Percentiles rank a stretch among this genome's conserved stretches.
Evolutionary conservation across 1,140 invertebrate species (phyloP).

Genomic region (Patella vulgata): DNA sequence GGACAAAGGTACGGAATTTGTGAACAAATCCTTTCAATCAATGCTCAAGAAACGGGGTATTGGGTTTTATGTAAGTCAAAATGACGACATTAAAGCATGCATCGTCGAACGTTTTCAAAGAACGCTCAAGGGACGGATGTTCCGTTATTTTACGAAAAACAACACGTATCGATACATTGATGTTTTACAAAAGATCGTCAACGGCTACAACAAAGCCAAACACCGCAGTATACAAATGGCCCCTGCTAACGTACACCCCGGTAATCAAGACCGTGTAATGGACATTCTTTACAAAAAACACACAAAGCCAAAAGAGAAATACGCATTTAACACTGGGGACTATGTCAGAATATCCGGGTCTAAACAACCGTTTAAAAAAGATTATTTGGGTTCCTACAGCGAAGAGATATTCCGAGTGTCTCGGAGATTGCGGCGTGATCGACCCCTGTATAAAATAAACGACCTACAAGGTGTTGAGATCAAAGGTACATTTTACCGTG

Average conservation of each 20-base stretch:
- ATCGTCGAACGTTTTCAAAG: slow-evolving; percentile 68
- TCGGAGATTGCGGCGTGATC: no score
- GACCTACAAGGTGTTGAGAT: no score
- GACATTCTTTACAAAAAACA: slow-evolving; percentile 3
- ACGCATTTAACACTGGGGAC: no score
- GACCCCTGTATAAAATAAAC: no score
- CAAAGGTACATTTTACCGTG: no score
- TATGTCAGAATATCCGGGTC: no score
- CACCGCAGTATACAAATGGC: slow-evolving; percentile 64
- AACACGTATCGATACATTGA: slow-evolving; percentile 64
- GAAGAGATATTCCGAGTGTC: no score
- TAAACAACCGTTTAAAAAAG: no score
- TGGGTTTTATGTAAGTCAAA: slow-evolving; percentile 26
- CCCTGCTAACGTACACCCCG: slow-evolving; percentile 47
- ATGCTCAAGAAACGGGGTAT: slow-evolving; percentile 16
- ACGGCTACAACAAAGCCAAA: slow-evolving; percentile 65
- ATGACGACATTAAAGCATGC: slow-evolving; percentile 65
- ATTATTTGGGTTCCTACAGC: no score
- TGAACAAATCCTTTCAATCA: slow-evolving; percentile 18
- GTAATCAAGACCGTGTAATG: slow-evolving; percentile 13
- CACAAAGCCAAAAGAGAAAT: no score
- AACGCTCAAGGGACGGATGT: slow-evolving; percentile 68
- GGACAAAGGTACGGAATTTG: slow-evolving; percentile 25
- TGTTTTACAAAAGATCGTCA: slow-evolving; percentile 57
- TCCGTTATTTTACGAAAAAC: slow-evolving; percentile 63